Base-by-base conservation (phyloP, 2,888 invertebrate genomes). In the Amaurobius ferox region DNA sequence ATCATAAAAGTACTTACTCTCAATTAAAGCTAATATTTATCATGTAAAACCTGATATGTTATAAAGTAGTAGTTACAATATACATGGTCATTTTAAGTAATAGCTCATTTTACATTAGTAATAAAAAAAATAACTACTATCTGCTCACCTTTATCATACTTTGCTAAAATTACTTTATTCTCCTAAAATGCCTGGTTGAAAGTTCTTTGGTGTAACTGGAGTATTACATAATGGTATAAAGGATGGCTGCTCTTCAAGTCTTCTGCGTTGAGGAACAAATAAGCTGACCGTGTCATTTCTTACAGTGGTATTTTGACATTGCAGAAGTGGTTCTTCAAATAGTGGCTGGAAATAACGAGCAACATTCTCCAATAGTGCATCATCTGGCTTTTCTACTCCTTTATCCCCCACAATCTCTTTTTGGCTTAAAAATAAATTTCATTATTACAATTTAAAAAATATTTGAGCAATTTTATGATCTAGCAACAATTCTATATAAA, bases 221-320 rank as follows among this genome's bases (percentile, higher is more conserved):
- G 19, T 55, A 0, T 3, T 23, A 2, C 19, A 64, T 16, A 83
- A 44, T 6, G 81, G 64, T 64, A 83, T 83, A 16, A 76, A 83
- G 30, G 81, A 76, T n/a, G 81, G 81, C 13, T 83, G 81, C 16
- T 83, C 71, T 9, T 76, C 76, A n/a, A 83, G 48, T 19, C 9
- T 44, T 39, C 30, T 61, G 16, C 13, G 35, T 28, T 62, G 62
- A 9, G 70, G 81, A 11, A 83, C 66, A 64, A 71, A 30, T 19
- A 64, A 6, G 29, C 26, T 68, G 13, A 1, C 68, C 11, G 3
- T 11, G 35, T 16, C 61, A 16, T 66, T 40, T 13, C 13, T 44
- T 19, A 23, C 26, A 16, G n/a, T 6, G 13, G 6, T 39, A 64
- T 44, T 28, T 61, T 30, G 6, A 61, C 1, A 1, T n/a, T 19